Conservation (phyloP, 2,113 vertebrate genomes). For the Hippocampus zosterae region DNA sequence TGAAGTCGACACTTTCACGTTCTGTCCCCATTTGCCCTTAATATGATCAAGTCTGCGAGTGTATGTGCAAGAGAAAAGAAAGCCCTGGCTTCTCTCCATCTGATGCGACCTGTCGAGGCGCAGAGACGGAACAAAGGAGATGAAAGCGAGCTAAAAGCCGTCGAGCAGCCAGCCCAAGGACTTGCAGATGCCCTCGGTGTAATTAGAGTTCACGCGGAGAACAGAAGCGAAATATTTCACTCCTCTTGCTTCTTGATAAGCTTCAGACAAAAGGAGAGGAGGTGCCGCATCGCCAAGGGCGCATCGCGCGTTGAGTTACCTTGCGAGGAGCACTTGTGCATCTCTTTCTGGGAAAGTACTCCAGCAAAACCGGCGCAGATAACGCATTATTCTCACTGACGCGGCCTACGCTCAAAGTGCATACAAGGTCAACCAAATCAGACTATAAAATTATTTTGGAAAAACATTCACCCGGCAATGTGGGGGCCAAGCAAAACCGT, state of each 20-base stretch:
- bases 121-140: conserved; percentile 60
- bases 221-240: conserved; percentile 59
- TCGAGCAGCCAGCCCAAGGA: conserved; percentile 53
- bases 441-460: conserved; percentile 37
- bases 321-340: conserved; percentile 35
- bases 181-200: conserved; percentile 56
- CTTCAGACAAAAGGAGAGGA: conserved; percentile 40
- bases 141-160: conserved; percentile 42
- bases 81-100: conserved; percentile 62
- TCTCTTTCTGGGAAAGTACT: conserved; percentile 13
- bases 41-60: conserved; percentile 61
- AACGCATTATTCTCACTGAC: conserved; percentile 25
- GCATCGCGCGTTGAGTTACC: conserved; percentile 34
- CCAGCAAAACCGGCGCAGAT: conserved; percentile 7
- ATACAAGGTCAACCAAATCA: conserved; percentile 46
- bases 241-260: conserved; percentile 57
- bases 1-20: conserved; percentile 25
- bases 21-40: conserved; percentile 45
- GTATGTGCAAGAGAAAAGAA: conserved; percentile 60
- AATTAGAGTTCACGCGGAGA: conserved; percentile 55
- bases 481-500: conserved; percentile 48
- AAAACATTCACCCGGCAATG: conserved; percentile 38
- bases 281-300: conserved; percentile 53
- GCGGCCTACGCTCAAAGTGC: conserved; percentile 26
- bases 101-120: conserved; percentile 56